phyloP scores from a whole-genome alignment of 2,113 vertebrate species.

The Pardalotus punctatus region DNA sequence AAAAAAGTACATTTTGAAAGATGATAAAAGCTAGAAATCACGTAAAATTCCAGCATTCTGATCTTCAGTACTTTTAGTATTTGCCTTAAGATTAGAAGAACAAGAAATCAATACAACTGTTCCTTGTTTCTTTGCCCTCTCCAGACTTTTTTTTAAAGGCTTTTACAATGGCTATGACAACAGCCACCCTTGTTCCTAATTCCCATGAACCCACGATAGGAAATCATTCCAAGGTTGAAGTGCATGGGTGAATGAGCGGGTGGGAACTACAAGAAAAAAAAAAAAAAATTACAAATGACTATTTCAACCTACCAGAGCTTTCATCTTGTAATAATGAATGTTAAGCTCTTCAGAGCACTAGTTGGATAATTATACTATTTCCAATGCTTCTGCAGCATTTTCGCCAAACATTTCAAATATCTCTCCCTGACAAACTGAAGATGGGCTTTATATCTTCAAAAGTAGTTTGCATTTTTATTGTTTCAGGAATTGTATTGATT shows the following conservation, averaged over 20 bases:
- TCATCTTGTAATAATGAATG: slow-evolving; percentile 46
- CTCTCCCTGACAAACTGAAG: neutral
- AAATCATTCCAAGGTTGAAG: slow-evolving; percentile 51
- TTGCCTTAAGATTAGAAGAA: slow-evolving; percentile 35
- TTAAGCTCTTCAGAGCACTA: neutral
- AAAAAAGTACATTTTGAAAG: neutral
- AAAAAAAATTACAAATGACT: slow-evolving; percentile 45
- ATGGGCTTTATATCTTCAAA: neutral
- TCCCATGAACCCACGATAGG: slow-evolving; percentile 67
- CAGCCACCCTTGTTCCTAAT: slow-evolving; percentile 44
- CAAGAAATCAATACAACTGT: slow-evolving; percentile 41
- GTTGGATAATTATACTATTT: slow-evolving; percentile 4
- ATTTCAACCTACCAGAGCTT: slow-evolving; percentile 44
- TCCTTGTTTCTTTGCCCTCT: neutral
- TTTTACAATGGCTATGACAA: slow-evolving; percentile 45
- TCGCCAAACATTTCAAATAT: neutral
- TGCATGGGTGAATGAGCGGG: slow-evolving; percentile 49
- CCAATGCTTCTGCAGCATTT: neutral
- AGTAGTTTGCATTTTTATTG: neutral
- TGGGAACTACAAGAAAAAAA: slow-evolving; percentile 1
- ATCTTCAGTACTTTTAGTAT: neutral
- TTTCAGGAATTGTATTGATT: neutral
- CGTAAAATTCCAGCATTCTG: neutral
- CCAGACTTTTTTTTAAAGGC: neutral
- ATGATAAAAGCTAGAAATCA: neutral